Evolutionary conservation across 2,113 vertebrate genomes (phyloP).

Genomic region (Calypte anna): DNA sequence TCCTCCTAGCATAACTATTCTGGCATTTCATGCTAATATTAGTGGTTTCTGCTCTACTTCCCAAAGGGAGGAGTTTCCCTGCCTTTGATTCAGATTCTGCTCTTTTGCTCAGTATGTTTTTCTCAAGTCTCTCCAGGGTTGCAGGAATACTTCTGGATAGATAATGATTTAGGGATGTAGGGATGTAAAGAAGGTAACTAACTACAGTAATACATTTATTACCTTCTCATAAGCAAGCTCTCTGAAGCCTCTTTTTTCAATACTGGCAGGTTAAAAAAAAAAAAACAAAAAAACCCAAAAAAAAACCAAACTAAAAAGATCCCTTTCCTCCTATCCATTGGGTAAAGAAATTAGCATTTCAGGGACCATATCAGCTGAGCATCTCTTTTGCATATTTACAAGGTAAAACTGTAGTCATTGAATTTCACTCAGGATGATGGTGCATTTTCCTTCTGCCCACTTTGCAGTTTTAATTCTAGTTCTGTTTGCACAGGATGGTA

Average conservation of each 20-base stretch:
- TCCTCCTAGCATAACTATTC: slow-evolving; percentile 43
- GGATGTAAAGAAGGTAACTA: not conserved
- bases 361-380: not conserved
- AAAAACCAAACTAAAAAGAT: not conserved
- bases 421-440: not conserved
- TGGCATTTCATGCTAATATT: slow-evolving; percentile 39
- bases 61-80: not conserved
- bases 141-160: not conserved
- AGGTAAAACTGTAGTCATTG: not conserved
- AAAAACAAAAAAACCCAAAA: not conserved
- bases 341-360: slow-evolving; percentile 1
- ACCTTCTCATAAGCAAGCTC: not conserved
- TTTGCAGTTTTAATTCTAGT: not conserved
- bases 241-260: not conserved
- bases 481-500: not conserved
- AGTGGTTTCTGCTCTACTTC: slow-evolving; percentile 57
- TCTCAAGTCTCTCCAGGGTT: not conserved
- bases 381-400: not conserved
- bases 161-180: not conserved
- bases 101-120: slow-evolving; percentile 1
- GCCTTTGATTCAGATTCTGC: slow-evolving; percentile 6
- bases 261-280: not conserved
- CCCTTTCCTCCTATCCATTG: not conserved
- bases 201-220: not conserved
- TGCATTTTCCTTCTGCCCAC: not conserved